Conservation (phyloP, 2,113 vertebrate species). For the Sula dactylatra region DNA sequence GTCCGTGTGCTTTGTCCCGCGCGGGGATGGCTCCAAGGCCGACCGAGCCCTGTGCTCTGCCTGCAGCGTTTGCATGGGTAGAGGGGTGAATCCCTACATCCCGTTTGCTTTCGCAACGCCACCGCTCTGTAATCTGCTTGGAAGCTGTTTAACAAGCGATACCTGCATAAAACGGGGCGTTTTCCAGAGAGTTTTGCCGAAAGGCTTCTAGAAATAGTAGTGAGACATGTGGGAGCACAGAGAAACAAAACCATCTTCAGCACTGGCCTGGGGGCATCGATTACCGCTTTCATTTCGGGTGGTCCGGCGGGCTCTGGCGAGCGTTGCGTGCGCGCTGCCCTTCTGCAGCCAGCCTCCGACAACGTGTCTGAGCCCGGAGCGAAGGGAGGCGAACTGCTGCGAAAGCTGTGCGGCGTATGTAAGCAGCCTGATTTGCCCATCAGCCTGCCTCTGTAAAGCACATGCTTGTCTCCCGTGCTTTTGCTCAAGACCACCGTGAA, state of each 20-base stretch:
- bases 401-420: fast-evolving
- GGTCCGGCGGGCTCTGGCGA: fast-evolving
- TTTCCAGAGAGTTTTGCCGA: not conserved
- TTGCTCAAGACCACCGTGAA: fast-evolving
- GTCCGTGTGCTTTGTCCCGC: no score
- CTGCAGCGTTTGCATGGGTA: fast-evolving
- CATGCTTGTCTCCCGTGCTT: not conserved
- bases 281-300: fast-evolving
- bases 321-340: fast-evolving
- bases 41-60: not conserved
- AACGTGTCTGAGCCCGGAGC: fast-evolving
- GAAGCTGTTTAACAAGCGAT: not conserved
- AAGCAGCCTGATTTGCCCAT: not conserved
- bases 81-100: fast-evolving
- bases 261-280: fast-evolving
- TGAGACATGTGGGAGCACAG: fast-evolving
- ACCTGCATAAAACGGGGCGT: fast-evolving
- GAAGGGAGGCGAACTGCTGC: fast-evolving
- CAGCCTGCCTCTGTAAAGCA: fast-evolving
- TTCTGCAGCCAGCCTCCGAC: not conserved
- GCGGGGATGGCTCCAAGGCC: fast-evolving
- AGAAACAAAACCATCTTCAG: fast-evolving
- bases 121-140: not conserved
- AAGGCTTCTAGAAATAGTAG: not conserved
- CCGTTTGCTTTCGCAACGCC: fast-evolving